Evolutionary conservation across 2,113 vertebrate species (phyloP).

Genomic region (Chloropsis hardwickii): DNA sequence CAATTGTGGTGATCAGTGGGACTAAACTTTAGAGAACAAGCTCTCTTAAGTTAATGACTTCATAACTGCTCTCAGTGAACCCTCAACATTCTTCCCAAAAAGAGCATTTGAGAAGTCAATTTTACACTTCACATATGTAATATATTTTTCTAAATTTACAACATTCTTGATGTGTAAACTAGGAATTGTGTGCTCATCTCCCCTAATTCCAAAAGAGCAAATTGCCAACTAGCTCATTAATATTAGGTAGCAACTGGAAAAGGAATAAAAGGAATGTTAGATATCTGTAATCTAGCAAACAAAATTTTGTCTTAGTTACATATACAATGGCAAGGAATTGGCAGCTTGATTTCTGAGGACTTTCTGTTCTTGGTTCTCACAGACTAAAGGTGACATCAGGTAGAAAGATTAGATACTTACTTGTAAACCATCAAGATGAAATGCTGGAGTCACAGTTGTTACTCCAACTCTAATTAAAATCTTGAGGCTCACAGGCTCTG

Average conservation of each 20-base stretch:
- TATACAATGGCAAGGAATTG: background rate
- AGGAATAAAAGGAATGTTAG: background rate
- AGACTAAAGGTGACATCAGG: background rate
- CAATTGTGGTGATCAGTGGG: background rate
- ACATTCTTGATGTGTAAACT: background rate
- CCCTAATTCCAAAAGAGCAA: background rate
- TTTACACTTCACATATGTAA: background rate
- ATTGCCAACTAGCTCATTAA: background rate
- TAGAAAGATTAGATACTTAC: background rate
- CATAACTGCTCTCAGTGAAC: background rate
- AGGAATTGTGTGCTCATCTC: background rate
- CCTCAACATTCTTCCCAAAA: background rate
- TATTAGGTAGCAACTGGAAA: background rate
- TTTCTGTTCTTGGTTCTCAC: background rate
- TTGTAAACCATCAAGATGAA: background rate
- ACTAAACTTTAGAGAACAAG: background rate
- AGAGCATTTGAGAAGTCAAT: background rate
- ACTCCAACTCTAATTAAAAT: background rate
- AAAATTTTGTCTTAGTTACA: background rate
- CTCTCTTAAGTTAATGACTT: background rate
- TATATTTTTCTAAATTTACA: background rate
- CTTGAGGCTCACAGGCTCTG: background rate
- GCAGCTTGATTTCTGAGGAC: background rate
- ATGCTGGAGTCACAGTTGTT: background rate
- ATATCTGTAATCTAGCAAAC: background rate